Evolutionary conservation across 2,888 invertebrate species (phyloP).

Genomic region (Leptinotarsa juncta): DNA sequence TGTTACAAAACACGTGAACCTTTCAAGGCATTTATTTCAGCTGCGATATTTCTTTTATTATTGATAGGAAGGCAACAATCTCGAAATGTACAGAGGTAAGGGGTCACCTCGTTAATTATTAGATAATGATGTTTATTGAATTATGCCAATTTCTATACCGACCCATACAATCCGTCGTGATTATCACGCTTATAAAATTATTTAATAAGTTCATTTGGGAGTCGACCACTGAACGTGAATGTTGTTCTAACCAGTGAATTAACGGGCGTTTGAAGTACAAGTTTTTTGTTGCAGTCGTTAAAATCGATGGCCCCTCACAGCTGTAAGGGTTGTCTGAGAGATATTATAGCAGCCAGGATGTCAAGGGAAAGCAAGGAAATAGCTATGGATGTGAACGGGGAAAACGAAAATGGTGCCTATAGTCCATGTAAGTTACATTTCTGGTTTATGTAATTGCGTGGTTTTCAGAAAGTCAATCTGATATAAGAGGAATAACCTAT

Average conservation of each 20-base stretch:
- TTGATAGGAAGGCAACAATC: background rate
- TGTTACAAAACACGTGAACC: background rate
- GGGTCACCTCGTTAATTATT: conserved; percentile 9
- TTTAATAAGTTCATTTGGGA: background rate
- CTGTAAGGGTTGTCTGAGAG: conserved; percentile 67
- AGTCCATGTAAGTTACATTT: conserved; percentile 58
- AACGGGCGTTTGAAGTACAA: background rate
- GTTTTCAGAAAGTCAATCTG: background rate
- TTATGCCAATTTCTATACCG: background rate
- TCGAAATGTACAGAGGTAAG: conserved; percentile 17
- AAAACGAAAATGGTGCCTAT: conserved; percentile 51
- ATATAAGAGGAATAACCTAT: background rate
- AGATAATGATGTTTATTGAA: conserved; percentile 5
- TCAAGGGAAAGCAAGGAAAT: conserved; percentile 53
- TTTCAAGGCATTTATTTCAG: background rate
- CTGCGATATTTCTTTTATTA: background rate
- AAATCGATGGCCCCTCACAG: conserved; percentile 67
- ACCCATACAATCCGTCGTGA: background rate
- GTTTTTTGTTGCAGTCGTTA: conserved; percentile 31
- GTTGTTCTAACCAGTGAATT: background rate
- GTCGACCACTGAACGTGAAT: background rate
- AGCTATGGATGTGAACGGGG: conserved; percentile 55
- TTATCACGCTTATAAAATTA: conserved; percentile 1
- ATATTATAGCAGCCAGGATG: conserved; percentile 58
- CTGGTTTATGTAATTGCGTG: background rate